Evolutionary conservation across 2,113 vertebrate species (phyloP), one percentile per base, ranked within the genome.

Genomic region (Lamprotornis superbus): DNA sequence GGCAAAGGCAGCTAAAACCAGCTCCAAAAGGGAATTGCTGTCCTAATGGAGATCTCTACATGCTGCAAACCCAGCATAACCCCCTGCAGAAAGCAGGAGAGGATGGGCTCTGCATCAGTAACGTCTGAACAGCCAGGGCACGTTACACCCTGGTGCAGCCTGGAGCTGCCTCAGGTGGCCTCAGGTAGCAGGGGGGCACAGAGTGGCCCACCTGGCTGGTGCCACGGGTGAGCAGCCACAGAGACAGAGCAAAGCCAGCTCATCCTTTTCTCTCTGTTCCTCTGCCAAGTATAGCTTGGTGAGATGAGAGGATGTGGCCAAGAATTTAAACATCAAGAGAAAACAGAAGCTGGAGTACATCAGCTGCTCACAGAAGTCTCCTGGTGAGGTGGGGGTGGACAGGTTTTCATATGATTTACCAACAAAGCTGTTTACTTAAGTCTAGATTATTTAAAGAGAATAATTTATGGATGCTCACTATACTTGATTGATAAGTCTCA

Each of bases 261-360:
- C 89, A 40, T 95, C 65, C 52, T 52, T 55, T 86, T 56, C 52
- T 64, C 68, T 94, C 80, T 92, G 31, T 95, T 96, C 68, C 80
- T 89, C 60, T 95, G 93, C 95, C 96, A 97, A 96, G 84, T 83
- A 46, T 70, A 60, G 79, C 92, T 94, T 93, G 94, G 94, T 90
- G 83, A 89, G 94, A 81, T 1, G 56, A 64, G 92, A 78, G 81
- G 82, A 93, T 67, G 78, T 91, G 67, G 77, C 89, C 81, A 94
- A 89, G 91, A 91, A 84, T 93, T 93, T 95, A 85, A 90, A 91
- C 77, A 93, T 83, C 42, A 82, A 70, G 91, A 89, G 75, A 91
- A 89, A 93, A 90, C 84, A 97, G 96, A 88, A 95, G 88, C 67
- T 92, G 82, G 61, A 94, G 82, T 67, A 69, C 89, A 92, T 96